Percentiles rank a stretch among this genome's conserved stretches.
These are phyloP conservation scores for Neosilurus hyrtlii DNA, from an alignment of 2,797 vertebrate species.

Conservation along the genomic window DNA sequence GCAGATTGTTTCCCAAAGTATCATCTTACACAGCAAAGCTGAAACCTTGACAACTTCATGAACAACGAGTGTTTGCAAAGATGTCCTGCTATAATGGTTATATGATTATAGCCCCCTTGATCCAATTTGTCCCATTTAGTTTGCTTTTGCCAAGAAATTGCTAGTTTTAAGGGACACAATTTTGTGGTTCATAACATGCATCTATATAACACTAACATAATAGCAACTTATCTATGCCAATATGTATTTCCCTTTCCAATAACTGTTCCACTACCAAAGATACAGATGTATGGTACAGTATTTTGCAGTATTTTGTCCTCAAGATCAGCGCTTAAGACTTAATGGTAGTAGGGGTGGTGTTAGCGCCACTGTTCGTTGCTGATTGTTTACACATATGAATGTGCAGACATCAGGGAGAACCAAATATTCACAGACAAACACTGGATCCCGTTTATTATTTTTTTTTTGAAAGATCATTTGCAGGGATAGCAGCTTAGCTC, in stretches of 20 bases:
- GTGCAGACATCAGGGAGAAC: not conserved
- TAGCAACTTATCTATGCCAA: not conserved
- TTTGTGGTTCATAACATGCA: not conserved
- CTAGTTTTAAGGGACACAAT: not conserved
- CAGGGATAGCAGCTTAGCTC: not conserved
- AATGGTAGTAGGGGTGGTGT: not conserved
- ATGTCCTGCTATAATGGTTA: conserved; percentile 3
- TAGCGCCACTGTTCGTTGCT: not conserved
- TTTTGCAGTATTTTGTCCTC: not conserved
- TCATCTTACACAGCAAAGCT: not conserved
- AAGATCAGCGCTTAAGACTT: not conserved
- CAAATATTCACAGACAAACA: not conserved
- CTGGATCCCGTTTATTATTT: not conserved
- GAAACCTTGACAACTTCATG: not conserved
- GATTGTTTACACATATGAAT: not conserved
- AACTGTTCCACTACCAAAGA: not conserved
- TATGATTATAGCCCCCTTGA: conserved; percentile 10
- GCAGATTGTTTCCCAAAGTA: not conserved
- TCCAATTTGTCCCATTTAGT: conserved; percentile 26
- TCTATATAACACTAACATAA: not conserved
- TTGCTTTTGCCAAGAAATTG: conserved; percentile 42
- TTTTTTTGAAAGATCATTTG: not conserved
- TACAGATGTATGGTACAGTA: not conserved
- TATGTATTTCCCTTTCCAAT: not conserved
- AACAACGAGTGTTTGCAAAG: conserved; percentile 7